Conservation (phyloP, 92 coral and sea anemone genomes). For the Isaurus tuberculatus region DNA sequence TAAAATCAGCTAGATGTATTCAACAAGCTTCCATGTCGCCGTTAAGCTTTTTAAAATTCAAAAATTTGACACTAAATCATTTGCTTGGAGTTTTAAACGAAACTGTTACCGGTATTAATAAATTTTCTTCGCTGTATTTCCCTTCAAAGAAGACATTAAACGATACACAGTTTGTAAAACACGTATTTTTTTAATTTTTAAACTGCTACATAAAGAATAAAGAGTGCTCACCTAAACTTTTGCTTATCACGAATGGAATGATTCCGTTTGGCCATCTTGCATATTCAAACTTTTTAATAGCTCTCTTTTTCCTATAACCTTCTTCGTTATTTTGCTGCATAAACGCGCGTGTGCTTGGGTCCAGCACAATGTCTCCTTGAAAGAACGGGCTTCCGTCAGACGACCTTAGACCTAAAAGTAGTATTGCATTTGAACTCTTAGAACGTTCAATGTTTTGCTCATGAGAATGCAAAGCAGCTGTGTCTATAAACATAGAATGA, state of each 20-base stretch:
- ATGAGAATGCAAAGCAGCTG: constrained; percentile 20
- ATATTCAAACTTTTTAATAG: constrained; percentile 73
- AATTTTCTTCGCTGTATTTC: not conserved
- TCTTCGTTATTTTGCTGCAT: constrained; percentile 60
- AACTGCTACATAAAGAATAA: not conserved
- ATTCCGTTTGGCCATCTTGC: constrained; percentile 95
- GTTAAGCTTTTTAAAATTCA: not conserved
- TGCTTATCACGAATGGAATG: constrained; percentile 86
- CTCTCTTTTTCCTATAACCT: constrained; percentile 72
- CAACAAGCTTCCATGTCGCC: not conserved
- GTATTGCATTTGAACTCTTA: constrained; percentile 56
- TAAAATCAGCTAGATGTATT: not conserved
- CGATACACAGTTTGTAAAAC: not conserved
- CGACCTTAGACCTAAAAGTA: constrained; percentile 59
- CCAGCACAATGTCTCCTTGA: constrained; percentile 95
- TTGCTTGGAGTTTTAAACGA: not conserved
- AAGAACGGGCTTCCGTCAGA: constrained; percentile 79
- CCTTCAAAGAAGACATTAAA: not conserved
- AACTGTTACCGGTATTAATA: not conserved
- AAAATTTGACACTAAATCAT: not conserved
- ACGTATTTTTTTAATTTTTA: not conserved
- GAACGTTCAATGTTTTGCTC: constrained; percentile 22
- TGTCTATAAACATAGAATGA: not conserved
- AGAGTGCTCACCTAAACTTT: constrained; percentile 74
- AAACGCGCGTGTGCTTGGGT: constrained; percentile 68